Evolutionary conservation across 1,140 invertebrate genomes (phyloP).

Genomic region (Proales similis): DNA sequence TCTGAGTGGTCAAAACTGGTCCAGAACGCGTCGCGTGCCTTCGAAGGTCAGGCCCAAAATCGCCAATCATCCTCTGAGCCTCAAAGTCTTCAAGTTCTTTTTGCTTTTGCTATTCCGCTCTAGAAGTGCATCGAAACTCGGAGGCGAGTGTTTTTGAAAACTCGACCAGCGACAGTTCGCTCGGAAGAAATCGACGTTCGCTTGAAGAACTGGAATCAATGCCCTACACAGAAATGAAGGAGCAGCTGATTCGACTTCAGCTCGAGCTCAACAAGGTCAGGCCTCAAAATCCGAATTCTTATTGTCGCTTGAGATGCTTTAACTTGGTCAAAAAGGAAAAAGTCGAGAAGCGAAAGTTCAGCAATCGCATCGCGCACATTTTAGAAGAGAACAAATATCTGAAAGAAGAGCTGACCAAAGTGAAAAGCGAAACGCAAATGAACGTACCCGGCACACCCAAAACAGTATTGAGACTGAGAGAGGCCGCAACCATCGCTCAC

Average conservation of each 20-base stretch:
- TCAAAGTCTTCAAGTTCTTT: background rate
- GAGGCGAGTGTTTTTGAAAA: background rate
- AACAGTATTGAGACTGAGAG: too few relatives aligned
- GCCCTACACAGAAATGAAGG: conserved; percentile 50
- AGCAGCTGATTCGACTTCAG: conserved; percentile 44
- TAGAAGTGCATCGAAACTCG: conserved; percentile 4
- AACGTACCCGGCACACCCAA: background rate
- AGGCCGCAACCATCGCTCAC: too few relatives aligned
- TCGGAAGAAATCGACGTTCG: background rate
- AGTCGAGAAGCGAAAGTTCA: conserved; percentile 23
- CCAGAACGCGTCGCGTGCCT: conserved; percentile 66
- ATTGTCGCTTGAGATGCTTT: too few relatives aligned
- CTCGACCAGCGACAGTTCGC: background rate
- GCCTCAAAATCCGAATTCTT: background rate
- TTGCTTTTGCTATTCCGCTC: background rate
- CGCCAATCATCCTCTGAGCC: background rate
- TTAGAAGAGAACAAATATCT: conserved; percentile 24
- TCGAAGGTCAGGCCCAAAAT: conserved; percentile 53
- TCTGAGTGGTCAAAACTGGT: conserved; percentile 71
- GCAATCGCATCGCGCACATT: conserved; percentile 19
- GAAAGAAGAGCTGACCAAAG: conserved; percentile 8
- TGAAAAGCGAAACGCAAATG: conserved; percentile 1
- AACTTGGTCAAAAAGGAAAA: too few relatives aligned
- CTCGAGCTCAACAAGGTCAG: conserved; percentile 48
- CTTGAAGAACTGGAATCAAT: conserved; percentile 10